Conservation (phyloP, 2,888 invertebrate genomes). For the Aphelenchoides bicaudatus region DNA sequence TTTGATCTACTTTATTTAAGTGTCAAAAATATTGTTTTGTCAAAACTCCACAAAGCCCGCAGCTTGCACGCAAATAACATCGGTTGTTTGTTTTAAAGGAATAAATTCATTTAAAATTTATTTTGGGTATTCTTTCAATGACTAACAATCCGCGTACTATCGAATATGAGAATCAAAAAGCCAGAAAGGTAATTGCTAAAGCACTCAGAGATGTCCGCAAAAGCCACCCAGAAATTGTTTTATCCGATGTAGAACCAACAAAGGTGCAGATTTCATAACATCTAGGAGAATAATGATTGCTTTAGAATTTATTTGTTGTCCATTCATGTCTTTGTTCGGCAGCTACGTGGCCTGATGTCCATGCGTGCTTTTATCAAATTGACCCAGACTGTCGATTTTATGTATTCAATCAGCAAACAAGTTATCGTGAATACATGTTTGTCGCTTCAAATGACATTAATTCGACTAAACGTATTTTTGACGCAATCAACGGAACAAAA, state of each 20-base stretch:
- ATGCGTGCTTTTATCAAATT: not conserved
- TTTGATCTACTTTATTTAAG: not conserved
- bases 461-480: conserved; percentile 3
- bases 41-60: not conserved
- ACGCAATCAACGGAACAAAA: conserved; percentile 21
- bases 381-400: not conserved
- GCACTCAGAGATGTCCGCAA: conserved; percentile 6
- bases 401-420: conserved; percentile 3
- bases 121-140: not conserved
- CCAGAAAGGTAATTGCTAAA: conserved; percentile 4
- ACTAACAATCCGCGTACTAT: not conserved
- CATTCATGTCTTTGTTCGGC: conserved; percentile 5
- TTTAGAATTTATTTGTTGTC: conserved; percentile 12
- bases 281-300: not conserved
- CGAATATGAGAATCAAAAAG: conserved; percentile 3
- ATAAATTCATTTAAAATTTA: not conserved
- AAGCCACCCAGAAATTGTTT: not conserved
- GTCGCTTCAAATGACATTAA: conserved; percentile 20
- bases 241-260: not conserved
- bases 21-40: not conserved
- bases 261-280: conserved; percentile 7
- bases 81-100: not conserved
- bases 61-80: not conserved
- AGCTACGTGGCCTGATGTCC: conserved; percentile 12
- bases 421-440: conserved; percentile 24